A percentile compares a stretch with the other conserved stretches of the same genome.
These are phyloP conservation scores for Barbus barbus DNA, from an alignment of 2,113 vertebrate species.

Conservation along the genomic window DNA sequence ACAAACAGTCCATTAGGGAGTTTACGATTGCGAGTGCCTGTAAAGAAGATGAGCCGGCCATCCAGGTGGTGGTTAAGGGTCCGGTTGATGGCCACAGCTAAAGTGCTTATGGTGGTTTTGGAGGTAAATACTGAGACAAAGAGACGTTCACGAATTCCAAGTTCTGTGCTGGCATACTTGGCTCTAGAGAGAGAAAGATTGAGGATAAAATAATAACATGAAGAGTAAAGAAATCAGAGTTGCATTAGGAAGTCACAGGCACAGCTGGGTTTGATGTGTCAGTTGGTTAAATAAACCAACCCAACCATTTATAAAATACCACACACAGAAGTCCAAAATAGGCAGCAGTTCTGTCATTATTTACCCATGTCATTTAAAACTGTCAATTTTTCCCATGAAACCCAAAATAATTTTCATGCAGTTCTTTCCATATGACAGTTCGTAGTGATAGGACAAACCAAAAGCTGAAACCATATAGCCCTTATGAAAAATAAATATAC, in stretches of 20 bases:
- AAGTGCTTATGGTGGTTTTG: constrained; percentile 84
- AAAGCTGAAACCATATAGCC: background rate
- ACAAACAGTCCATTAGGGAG: constrained; percentile 90
- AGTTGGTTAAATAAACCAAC: constrained; percentile 3
- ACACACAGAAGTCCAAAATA: background rate
- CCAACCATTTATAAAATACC: background rate
- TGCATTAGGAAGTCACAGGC: constrained; percentile 5
- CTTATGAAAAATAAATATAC: too few relatives aligned
- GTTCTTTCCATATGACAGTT: background rate
- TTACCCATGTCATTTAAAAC: background rate
- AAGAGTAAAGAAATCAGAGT: background rate
- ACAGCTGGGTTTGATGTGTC: background rate
- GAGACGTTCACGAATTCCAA: constrained; percentile 91
- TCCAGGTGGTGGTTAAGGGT: constrained; percentile 90
- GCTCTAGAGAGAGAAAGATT: constrained; percentile 62
- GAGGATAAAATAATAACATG: background rate
- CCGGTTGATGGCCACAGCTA: constrained; percentile 92
- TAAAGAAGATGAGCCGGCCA: constrained; percentile 87
- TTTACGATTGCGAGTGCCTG: constrained; percentile 82
- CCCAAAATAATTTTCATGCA: background rate
- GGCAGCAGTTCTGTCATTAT: constrained; percentile 1
- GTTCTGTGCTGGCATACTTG: constrained; percentile 92
- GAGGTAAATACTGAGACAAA: constrained; percentile 92
- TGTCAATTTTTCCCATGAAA: background rate
- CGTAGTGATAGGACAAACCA: background rate